Percentiles rank a stretch among this genome's conserved stretches.
These are phyloP conservation scores for Gymnoscopelus braueri DNA, from an alignment of 2,797 vertebrate genomes.

Conservation along the genomic window DNA sequence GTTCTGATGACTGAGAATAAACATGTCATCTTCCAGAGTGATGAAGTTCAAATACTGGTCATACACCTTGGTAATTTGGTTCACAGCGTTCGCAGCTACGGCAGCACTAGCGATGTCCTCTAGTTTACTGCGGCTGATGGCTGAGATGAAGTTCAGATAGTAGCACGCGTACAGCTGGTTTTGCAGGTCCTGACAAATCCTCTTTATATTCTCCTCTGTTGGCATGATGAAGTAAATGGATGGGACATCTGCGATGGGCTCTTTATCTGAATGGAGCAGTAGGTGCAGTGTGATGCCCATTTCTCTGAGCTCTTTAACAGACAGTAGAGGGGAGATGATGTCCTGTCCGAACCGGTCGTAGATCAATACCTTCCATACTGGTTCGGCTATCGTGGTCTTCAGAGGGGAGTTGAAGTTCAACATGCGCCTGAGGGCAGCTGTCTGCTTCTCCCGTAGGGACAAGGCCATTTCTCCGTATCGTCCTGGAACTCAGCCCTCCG, in stretches of 20 bases:
- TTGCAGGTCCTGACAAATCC: slow-evolving; percentile 97
- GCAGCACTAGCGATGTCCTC: slow-evolving; percentile 97
- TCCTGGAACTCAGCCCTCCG: too few relatives aligned
- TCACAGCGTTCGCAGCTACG: slow-evolving; percentile 91
- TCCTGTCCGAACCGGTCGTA: slow-evolving; percentile 98
- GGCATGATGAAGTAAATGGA: slow-evolving; percentile 97
- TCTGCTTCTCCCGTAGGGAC: too few relatives aligned
- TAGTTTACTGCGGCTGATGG: slow-evolving; percentile 96
- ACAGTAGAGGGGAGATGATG: slow-evolving; percentile 95
- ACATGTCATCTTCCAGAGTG: slow-evolving; percentile 98
- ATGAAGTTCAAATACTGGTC: slow-evolving; percentile 99
- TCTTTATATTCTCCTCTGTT: slow-evolving; percentile 96
- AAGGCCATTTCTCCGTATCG: too few relatives aligned
- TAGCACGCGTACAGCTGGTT: slow-evolving; percentile 96
- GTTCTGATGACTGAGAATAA: slow-evolving; percentile 95
- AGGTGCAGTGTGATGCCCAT: slow-evolving; percentile 98
- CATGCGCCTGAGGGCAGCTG: slow-evolving; percentile 96
- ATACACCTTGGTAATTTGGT: slow-evolving; percentile 96
- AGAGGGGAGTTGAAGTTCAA: slow-evolving; percentile 94
- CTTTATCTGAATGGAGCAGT: slow-evolving; percentile 95
- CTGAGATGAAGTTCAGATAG: slow-evolving; percentile 98
- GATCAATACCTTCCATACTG: slow-evolving; percentile 98
- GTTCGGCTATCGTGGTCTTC: slow-evolving; percentile 93
- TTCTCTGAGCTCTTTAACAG: slow-evolving; percentile 96
- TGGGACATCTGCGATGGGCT: slow-evolving; percentile 96